Percentiles rank a stretch among this genome's conserved stretches.
phyloP scores from a whole-genome alignment of 2,888 invertebrate genomes.

The Tolmerus cingulatus region DNA sequence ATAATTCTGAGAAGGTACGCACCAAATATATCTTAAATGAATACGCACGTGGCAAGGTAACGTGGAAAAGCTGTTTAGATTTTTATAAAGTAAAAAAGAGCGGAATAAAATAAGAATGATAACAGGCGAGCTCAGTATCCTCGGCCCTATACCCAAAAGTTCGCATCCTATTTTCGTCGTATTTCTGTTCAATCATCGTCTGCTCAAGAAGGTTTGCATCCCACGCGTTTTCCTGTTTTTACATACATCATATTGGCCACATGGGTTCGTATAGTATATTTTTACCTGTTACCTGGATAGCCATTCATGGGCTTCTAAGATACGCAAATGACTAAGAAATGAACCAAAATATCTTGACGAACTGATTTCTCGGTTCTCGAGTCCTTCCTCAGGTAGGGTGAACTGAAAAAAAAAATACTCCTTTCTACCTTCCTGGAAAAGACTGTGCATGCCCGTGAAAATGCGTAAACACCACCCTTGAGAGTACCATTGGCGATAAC shows the following conservation, averaged over 20 bases:
- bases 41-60: neutral
- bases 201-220: neutral
- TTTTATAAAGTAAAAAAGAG: neutral
- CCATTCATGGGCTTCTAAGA: neutral
- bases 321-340: neutral
- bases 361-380: neutral
- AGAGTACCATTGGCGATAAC: neutral
- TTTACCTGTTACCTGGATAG: neutral
- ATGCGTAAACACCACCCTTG: neutral
- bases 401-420: neutral
- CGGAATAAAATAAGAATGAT: neutral
- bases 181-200: neutral
- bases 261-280: neutral
- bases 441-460: neutral
- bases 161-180: neutral
- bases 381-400: neutral
- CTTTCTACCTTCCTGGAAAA: neutral
- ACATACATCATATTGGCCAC: neutral
- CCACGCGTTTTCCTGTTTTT: neutral
- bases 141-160: neutral
- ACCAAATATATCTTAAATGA: neutral
- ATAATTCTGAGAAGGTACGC: neutral
- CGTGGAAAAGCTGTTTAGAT: neutral
- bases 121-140: neutral
- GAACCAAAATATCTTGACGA: neutral